Evolutionary conservation across 2,888 invertebrate genomes (phyloP), one percentile per base, ranked within the genome.

Genomic region (Drymonia ruficornis): DNA sequence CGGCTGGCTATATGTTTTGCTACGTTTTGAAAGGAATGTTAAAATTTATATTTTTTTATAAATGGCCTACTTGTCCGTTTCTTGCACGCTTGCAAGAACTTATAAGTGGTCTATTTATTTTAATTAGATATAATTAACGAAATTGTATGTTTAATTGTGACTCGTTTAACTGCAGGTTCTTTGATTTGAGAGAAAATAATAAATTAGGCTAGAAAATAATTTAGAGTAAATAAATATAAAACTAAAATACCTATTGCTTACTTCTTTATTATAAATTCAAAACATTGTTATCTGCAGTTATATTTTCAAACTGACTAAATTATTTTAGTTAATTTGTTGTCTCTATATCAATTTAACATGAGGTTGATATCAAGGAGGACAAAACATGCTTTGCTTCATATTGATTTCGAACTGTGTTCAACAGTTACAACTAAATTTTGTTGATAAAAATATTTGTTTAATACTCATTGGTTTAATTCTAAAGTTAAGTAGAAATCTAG

Each of bases 391-490:
- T 29, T 44, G 19, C 7, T 11, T 12, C n/a, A 23, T n/a, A 28
- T 12, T 43, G 12, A 12, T 16, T 31, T 16, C n/a, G 47, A 34
- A 18, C 6, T 34, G 18, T 47, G 15, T 34, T 34, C 4, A 34
- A 16, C 31, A 18, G 15, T 34, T 0, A 29, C n/a, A 46, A 63
- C 29, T 55, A 55, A 54, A 29, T 28, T 64, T 60, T 53, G 28
- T 60, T 58, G 62, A 58, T 61, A 45, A 36, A 55, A 63, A 60
- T 63, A 56, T 65, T 56, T 57, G 61, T 68, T 49, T 65, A 83
- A 84, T 84, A 84, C 84, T 84, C 84, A 82, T 78, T 59, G 68
- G 65, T 76, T 65, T 72, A 69, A 70, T 74, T 74, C 70, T 71
- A 74, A 72, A 72, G 75, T 69, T 74, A 65, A 76, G 70, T 78